Evolutionary conservation across 2,888 invertebrate genomes (phyloP).

Genomic region (Caenorhabditis afra): DNA sequence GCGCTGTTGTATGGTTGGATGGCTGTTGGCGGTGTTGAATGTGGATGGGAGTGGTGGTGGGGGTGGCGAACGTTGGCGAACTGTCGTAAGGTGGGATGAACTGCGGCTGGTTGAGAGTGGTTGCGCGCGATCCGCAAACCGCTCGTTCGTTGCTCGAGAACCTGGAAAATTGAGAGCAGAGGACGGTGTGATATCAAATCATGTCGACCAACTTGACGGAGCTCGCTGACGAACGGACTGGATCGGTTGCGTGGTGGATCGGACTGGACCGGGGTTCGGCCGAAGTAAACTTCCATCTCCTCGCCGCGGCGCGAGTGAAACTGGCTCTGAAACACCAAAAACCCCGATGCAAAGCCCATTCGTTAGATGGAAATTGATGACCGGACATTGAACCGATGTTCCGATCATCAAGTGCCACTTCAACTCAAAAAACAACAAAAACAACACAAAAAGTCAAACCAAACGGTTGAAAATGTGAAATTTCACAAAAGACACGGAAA

Average conservation of each 20-base stretch:
- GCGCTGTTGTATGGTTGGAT: conserved; percentile 15
- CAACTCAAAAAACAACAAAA: conserved; percentile 40
- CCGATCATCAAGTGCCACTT: conserved; percentile 13
- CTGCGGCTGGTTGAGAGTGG: conserved; percentile 68
- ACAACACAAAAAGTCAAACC: conserved; percentile 5
- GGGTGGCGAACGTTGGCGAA: conserved; percentile 55
- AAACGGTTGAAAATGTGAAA: conserved; percentile 20
- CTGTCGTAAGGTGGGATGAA: conserved; percentile 59
- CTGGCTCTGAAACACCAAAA: conserved; percentile 44
- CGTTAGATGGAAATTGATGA: conserved; percentile 17
- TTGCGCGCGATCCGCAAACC: conserved; percentile 65
- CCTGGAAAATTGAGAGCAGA: conserved; percentile 29
- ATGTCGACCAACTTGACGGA: conserved; percentile 58
- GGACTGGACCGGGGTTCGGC: conserved; percentile 52
- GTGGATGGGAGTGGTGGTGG: conserved; percentile 53
- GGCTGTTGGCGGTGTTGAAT: conserved; percentile 46
- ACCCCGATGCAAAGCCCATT: conserved; percentile 12
- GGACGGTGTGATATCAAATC: too few relatives aligned
- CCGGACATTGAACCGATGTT: not conserved
- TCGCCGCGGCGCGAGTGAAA: conserved; percentile 61
- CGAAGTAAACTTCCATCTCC: conserved; percentile 67
- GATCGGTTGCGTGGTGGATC: conserved; percentile 53
- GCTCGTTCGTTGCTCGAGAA: conserved; percentile 66
- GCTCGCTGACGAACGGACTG: conserved; percentile 66
- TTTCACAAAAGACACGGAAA: conserved; percentile 1